These are phyloP conservation scores for Arbacia lixula DNA, from an alignment of 53 echinoderm and acorn worm genomes.

Conservation along the genomic window DNA sequence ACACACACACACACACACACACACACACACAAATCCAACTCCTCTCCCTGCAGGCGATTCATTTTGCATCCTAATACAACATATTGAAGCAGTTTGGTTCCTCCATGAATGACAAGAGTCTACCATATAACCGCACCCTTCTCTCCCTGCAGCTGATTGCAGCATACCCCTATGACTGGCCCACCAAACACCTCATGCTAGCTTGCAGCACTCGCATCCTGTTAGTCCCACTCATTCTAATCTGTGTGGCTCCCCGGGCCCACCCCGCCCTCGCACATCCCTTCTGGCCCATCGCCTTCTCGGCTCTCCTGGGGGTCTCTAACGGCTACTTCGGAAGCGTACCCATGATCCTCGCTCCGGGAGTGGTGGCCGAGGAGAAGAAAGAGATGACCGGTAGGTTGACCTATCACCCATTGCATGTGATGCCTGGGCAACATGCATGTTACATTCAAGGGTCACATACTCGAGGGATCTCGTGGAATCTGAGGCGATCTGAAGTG, in stretches of 20 bases:
- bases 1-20: no score
- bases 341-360: constrained; percentile 84
- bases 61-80: no score
- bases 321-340: constrained; percentile 93
- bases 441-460: no score
- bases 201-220: constrained; percentile 58
- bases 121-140: no score
- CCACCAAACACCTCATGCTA: constrained; percentile 50
- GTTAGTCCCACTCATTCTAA: constrained; percentile 72
- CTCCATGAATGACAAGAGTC: no score
- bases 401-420: no score
- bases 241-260: constrained; percentile 76
- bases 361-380: constrained; percentile 66
- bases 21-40: no score
- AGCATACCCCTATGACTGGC: constrained; percentile 80
- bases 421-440: no score
- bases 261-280: constrained; percentile 59
- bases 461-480: no score
- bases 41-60: no score
- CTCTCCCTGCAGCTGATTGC: constrained; percentile 62
- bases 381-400: constrained; percentile 75
- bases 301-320: constrained; percentile 69
- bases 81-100: no score
- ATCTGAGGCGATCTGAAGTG: no score
- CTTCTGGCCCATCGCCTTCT: constrained; percentile 74